These are phyloP conservation scores for Leistus spinibarbis DNA, from an alignment of 2,888 invertebrate genomes.

Conservation along the genomic window DNA sequence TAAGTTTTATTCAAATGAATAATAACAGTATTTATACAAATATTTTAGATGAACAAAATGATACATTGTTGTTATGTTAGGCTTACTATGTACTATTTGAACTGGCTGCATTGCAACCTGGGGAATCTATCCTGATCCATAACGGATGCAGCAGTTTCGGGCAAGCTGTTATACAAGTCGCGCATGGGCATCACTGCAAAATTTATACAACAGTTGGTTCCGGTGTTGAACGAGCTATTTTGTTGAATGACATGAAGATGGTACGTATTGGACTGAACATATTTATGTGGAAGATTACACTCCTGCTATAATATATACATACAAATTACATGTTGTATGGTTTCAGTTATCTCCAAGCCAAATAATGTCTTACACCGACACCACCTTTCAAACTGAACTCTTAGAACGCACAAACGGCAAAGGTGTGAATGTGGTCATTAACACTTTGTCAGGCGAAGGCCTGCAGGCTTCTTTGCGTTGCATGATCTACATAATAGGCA, in stretches of 20 bases:
- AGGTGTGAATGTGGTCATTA: slow-evolving; percentile 90
- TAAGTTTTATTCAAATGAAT: too few species aligned
- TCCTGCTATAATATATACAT: too few species aligned
- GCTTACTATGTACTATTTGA: slow-evolving; percentile 57
- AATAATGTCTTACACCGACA: neutral
- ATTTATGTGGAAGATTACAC: too few species aligned
- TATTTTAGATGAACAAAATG: too few species aligned
- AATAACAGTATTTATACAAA: too few species aligned
- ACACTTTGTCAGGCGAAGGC: too few species aligned
- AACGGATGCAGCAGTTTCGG: too few species aligned
- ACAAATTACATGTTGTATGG: neutral
- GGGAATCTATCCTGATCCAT: slow-evolving; percentile 61
- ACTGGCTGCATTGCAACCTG: slow-evolving; percentile 49
- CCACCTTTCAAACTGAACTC: slow-evolving; percentile 85
- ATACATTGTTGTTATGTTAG: slow-evolving; percentile 48
- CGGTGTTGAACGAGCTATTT: slow-evolving; percentile 51
- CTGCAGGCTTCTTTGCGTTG: slow-evolving; percentile 73
- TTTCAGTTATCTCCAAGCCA: too few species aligned
- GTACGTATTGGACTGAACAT: too few species aligned
- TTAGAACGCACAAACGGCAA: slow-evolving; percentile 79
- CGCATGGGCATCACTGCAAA: too few species aligned
- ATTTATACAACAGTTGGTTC: slow-evolving; percentile 69
- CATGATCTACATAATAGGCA: slow-evolving; percentile 64
- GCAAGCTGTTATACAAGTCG: too few species aligned
- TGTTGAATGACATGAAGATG: neutral